Conservation (phyloP, 1,140 invertebrate genomes). For the Mamestra configurata region DNA sequence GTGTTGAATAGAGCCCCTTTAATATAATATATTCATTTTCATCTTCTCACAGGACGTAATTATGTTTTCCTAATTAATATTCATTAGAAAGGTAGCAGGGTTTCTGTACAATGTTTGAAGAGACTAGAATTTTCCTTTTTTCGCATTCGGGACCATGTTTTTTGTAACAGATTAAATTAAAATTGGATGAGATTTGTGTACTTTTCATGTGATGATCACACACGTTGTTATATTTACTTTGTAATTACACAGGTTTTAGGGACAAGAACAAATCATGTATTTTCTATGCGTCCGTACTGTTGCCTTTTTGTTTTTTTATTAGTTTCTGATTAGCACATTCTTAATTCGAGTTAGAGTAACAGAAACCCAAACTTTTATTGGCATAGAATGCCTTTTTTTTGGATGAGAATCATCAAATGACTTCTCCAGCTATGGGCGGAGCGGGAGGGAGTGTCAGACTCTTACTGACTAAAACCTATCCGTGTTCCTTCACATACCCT, state of each 20-base stretch:
- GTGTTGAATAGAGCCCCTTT: conserved; percentile 1
- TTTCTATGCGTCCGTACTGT: background rate
- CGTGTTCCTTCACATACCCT: too few relatives aligned
- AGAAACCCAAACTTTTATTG: too few relatives aligned
- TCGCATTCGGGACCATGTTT: background rate
- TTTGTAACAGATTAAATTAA: background rate
- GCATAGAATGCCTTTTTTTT: too few relatives aligned
- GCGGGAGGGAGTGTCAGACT: too few relatives aligned
- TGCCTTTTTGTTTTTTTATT: too few relatives aligned
- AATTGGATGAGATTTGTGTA: background rate
- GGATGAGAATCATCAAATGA: too few relatives aligned
- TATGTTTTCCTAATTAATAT: conserved; percentile 13
- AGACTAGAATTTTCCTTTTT: background rate
- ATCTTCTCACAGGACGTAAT: conserved; percentile 10
- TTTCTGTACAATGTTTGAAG: background rate
- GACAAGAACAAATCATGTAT: background rate
- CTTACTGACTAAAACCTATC: too few relatives aligned
- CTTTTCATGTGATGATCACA: background rate
- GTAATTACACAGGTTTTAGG: background rate
- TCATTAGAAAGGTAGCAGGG: background rate
- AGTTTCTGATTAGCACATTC: too few relatives aligned
- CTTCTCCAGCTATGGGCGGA: too few relatives aligned
- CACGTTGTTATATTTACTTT: too few relatives aligned
- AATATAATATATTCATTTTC: conserved; percentile 51
- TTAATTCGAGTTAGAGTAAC: too few relatives aligned